Conservation (phyloP, 2,113 vertebrate genomes). For the Cyanoliseus patagonus region DNA sequence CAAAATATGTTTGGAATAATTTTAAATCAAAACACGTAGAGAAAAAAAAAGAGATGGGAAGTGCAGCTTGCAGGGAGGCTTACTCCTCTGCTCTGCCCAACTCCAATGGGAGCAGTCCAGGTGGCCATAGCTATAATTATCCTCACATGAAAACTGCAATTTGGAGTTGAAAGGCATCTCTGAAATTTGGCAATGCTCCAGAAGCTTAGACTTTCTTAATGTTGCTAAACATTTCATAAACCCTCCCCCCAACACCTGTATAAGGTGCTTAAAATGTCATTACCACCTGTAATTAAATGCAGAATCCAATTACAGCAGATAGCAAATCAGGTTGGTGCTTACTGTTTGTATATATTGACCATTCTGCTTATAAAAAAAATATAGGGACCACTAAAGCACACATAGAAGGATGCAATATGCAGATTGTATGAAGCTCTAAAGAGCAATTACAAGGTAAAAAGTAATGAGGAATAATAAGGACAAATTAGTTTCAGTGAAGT, state of each 20-base stretch:
- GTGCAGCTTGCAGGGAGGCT: not conserved
- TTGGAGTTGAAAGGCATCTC: conserved; percentile 74
- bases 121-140: conserved; percentile 67
- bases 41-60: not conserved
- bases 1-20: not conserved
- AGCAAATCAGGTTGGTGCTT: conserved; percentile 62
- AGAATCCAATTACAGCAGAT: conserved; percentile 71
- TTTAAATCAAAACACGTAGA: not conserved
- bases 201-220: conserved; percentile 69
- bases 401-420: conserved; percentile 24
- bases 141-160: conserved; percentile 61
- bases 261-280: conserved; percentile 79
- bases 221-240: conserved; percentile 60
- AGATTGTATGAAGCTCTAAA: conserved; percentile 58
- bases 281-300: conserved; percentile 76
- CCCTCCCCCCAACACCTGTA: conserved; percentile 65
- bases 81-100: not conserved
- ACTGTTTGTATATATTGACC: conserved; percentile 57
- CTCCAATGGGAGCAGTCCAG: conserved; percentile 44
- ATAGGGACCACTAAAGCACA: conserved; percentile 23
- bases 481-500: conserved; percentile 60
- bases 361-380: conserved; percentile 32
- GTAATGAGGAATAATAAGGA: conserved; percentile 70
- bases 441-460: conserved; percentile 66
- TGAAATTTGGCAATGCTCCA: conserved; percentile 63